Conservation (phyloP, 2,888 invertebrate genomes). For the Brachycybe producta region DNA sequence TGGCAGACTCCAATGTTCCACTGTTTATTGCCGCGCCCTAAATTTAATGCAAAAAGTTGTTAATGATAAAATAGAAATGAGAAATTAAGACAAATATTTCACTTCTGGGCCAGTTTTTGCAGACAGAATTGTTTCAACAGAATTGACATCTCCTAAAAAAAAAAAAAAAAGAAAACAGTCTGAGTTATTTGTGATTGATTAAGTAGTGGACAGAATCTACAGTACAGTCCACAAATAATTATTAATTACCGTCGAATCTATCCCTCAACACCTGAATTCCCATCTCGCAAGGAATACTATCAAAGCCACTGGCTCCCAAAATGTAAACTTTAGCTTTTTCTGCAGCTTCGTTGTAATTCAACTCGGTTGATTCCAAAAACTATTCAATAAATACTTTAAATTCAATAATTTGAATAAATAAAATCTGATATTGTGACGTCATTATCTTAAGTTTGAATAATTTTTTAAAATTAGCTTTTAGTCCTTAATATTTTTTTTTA, state of each 20-base stretch:
- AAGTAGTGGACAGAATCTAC: too few species aligned
- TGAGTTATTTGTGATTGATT: too few species aligned
- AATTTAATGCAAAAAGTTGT: background rate
- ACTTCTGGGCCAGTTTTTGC: constrained; percentile 29
- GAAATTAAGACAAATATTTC: too few species aligned
- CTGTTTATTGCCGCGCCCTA: constrained; percentile 52
- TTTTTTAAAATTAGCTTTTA: too few species aligned
- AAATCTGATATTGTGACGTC: too few species aligned
- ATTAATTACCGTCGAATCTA: constrained; percentile 60
- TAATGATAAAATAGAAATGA: background rate
- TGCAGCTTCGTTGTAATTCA: constrained; percentile 61
- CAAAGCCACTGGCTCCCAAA: constrained; percentile 84
- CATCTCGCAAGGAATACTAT: constrained; percentile 79
- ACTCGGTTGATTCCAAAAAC: constrained; percentile 73
- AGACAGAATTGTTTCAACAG: constrained; percentile 31
- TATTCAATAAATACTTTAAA: too few species aligned
- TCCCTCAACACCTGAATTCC: constrained; percentile 65
- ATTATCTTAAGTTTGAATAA: too few species aligned
- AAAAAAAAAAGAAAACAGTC: too few species aligned
- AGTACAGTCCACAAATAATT: too few species aligned
- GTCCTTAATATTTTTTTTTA: too few species aligned
- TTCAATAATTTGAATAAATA: too few species aligned
- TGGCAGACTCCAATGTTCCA: constrained; percentile 80
- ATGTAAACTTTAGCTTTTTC: constrained; percentile 69
- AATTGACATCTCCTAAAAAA: constrained; percentile 31